Evolutionary conservation across 2,888 invertebrate genomes (phyloP).

Genomic region (Lepidochitona cinerea): DNA sequence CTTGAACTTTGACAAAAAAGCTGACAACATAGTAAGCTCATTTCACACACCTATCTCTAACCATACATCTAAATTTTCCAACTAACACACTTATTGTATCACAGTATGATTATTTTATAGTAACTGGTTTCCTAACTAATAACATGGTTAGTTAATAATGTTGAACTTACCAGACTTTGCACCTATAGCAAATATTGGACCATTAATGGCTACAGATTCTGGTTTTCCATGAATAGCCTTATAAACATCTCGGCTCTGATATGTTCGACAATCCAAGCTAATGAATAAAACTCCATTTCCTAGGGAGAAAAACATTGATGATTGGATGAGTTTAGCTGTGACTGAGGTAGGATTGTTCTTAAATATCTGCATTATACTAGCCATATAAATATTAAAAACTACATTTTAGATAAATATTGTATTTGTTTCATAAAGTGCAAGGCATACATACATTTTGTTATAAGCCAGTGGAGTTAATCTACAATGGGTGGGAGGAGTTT

Average conservation of each 20-base stretch:
- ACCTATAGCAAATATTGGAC: background rate
- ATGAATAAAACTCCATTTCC: background rate
- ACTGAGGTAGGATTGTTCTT: no score
- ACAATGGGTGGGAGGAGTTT: no score
- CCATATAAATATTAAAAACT: no score
- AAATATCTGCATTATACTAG: no score
- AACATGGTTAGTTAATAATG: background rate
- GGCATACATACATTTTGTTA: no score
- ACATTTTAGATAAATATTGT: no score
- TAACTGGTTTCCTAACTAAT: background rate
- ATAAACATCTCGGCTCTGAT: background rate
- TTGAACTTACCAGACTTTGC: background rate
- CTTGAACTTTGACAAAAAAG: background rate
- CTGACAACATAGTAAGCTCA: background rate
- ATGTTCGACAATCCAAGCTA: background rate
- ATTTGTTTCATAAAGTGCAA: no score
- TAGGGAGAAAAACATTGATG: no score
- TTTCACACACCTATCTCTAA: no score
- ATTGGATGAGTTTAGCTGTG: no score
- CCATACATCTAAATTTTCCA: no score
- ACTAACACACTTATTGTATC: background rate
- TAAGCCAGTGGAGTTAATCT: no score
- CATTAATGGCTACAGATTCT: background rate
- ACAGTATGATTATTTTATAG: background rate
- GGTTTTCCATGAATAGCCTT: background rate